Evolutionary conservation across 2,113 vertebrate species (phyloP), one percentile per base, ranked within the genome.

Genomic region (Hymenochirus boettgeri): DNA sequence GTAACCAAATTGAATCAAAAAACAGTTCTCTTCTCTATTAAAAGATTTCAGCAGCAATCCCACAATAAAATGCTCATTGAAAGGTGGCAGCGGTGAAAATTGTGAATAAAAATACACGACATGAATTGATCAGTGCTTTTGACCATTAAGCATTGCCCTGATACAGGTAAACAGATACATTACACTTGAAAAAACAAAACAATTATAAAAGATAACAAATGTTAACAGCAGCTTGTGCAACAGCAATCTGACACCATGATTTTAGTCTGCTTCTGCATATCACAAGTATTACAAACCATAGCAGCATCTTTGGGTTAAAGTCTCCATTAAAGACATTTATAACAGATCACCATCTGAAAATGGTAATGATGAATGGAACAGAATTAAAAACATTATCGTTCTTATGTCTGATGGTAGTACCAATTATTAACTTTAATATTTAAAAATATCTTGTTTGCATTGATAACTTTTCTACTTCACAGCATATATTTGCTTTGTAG

Each of bases 281-380:
- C 33, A 69, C 65, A 73, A 71, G 61, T n/a, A 63, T n/a, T 79
- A 75, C 75, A 69, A 60, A 69, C 65, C 56, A 73, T 63, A 83
- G 81, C 73, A 84, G 78, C 77, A 79, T 87, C 84, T 88, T 87
- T 88, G 84, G 77, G 78, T 75, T 76, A 75, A 78, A 75, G 70
- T 18, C 67, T 78, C 77, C 65, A 58, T 66, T 79, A 76, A n/a
- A 86, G 74, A 86, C 78, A 71, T 62, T 75, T 61, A 67, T 62
- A 81, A 80, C 81, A 75, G 74, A 79, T 31, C 39, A 29, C 31
- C 23, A 58, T 57, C 52, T 54, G 75, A 60, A 0, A 0, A 33
- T 56, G 74, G 74, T 76, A 71, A 70, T 0, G 62, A 57, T 48
- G 47, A 69, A 27, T 18, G 47, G 57, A 60, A 45, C 18, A 52